Base-by-base conservation (phyloP, 1,140 invertebrate species). In the Homalodisca vitripennis region DNA sequence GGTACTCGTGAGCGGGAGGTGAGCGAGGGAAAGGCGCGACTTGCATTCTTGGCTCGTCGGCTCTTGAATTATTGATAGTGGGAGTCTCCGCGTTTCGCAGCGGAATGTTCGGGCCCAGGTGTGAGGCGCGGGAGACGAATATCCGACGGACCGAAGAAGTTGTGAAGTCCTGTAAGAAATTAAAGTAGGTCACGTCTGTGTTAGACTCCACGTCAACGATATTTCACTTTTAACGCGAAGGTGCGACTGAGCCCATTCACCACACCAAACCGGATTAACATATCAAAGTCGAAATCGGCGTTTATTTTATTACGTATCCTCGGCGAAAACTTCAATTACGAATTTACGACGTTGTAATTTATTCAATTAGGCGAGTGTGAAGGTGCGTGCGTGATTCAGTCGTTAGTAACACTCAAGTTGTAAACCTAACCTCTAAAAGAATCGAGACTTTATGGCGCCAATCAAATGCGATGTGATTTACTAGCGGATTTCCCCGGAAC, bases 1-100 rank as follows among this genome's bases (percentile, higher is more conserved):
- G 55, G 55, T 60, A 60, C 34, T 41, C 34, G 34, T 41, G 34
- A 41, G 6, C 17, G 34, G n/a, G n/a, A n/a, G n/a, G n/a, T n/a
- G n/a, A n/a, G n/a, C n/a, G 22, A 51, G 48, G 22, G 17, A 20
- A 51, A 22, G 55, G 14, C 27, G 55, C 55, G 48, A 17, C 48
- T 12, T 22, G 48, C 55, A 60, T 22, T 60, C 34, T 41, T 41
- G 6, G 6, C 55, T 60, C 55, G 24, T 13, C 3, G 27, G 24
- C 55, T 60, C 22, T 60, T 60, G 55, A 60, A 60, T 60, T 60
- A 60, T 60, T 60, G 55, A 60, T 60, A 60, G 55, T 60, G 24
- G 12, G 20, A 3, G 3, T 12, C 13, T 26, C 22, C 6, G 34
- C 6, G 17, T 41, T 60, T 30, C 55, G 55, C 3, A 10, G 26